These are phyloP conservation scores for Lasioglossum figueresi DNA, from an alignment of 2,888 invertebrate genomes.

Conservation along the genomic window DNA sequence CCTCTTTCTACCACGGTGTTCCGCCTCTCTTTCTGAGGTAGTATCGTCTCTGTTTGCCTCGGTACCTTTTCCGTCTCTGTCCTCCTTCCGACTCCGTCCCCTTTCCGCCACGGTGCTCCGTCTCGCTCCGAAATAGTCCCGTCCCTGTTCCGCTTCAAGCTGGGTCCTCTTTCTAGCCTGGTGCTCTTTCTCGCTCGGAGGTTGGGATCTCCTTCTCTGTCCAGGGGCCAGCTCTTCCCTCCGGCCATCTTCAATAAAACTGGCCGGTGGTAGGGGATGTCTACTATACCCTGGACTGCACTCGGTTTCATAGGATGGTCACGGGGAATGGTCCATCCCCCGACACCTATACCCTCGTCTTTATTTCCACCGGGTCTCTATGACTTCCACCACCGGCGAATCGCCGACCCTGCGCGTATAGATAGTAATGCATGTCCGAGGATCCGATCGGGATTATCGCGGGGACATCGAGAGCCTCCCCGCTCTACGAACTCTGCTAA, in stretches of 20 bases:
- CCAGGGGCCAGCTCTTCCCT: slow-evolving; percentile 29
- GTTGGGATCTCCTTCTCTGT: slow-evolving; percentile 6
- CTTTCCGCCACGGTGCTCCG: background rate
- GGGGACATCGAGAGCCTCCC: slow-evolving; percentile 22
- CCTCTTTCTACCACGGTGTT: background rate
- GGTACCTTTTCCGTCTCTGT: background rate
- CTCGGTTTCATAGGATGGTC: slow-evolving; percentile 81
- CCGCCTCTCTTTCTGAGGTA: background rate
- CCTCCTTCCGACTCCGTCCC: background rate
- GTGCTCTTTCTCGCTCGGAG: background rate
- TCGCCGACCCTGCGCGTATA: slow-evolving; percentile 34
- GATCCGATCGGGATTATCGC: slow-evolving; percentile 63
- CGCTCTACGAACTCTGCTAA: slow-evolving; percentile 33
- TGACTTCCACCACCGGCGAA: slow-evolving; percentile 57
- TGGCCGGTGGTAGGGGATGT: slow-evolving; percentile 69
- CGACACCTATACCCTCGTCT: slow-evolving; percentile 81
- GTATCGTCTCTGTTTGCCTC: background rate
- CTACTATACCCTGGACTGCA: slow-evolving; percentile 78
- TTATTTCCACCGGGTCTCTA: slow-evolving; percentile 77
- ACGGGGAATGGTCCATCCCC: slow-evolving; percentile 80
- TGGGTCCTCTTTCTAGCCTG: background rate
- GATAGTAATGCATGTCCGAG: slow-evolving; percentile 49
- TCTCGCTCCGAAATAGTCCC: background rate
- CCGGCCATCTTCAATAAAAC: slow-evolving; percentile 73
- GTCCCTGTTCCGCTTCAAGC: background rate